A percentile compares a stretch with the other conserved stretches of the same genome.
phyloP scores from a whole-genome alignment of 1,140 invertebrate genomes.

The Hycleus cichorii region DNA sequence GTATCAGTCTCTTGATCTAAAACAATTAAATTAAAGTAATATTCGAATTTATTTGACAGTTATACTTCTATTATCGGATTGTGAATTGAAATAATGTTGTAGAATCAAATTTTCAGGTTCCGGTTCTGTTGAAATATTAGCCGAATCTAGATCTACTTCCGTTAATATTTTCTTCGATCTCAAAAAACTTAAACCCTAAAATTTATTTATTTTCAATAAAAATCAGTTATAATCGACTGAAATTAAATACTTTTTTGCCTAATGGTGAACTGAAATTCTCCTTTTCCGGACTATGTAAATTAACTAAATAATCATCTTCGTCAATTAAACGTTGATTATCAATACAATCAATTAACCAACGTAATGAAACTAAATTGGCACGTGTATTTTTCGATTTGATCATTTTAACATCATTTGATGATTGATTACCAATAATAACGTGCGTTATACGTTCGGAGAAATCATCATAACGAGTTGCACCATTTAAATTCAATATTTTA shows the following conservation, averaged over 20 bases:
- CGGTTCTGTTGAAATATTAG: neutral
- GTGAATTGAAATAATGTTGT: slow-evolving; percentile 22
- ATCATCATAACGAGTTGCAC: slow-evolving; percentile 70
- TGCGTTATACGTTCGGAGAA: slow-evolving; percentile 72
- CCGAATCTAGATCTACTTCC: slow-evolving; percentile 10
- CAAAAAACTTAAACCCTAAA: slow-evolving; percentile 26
- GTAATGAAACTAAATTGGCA: slow-evolving; percentile 53
- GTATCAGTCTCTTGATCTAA: neutral
- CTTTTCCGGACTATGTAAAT: slow-evolving; percentile 29
- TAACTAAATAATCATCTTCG: slow-evolving; percentile 49
- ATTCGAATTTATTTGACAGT: neutral
- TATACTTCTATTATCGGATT: neutral
- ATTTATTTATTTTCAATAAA: neutral
- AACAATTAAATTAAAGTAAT: neutral
- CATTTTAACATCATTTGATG: slow-evolving; percentile 42
- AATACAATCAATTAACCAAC: slow-evolving; percentile 71
- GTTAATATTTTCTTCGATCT: slow-evolving; percentile 16
- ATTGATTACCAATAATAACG: slow-evolving; percentile 61
- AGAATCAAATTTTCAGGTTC: slow-evolving; percentile 12
- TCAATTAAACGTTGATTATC: slow-evolving; percentile 49
- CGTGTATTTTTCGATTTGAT: slow-evolving; percentile 40
- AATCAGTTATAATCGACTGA: neutral
- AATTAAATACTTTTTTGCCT: slow-evolving; percentile 48
- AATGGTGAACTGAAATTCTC: slow-evolving; percentile 50
- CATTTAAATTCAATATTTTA: slow-evolving; percentile 69